Conservation (phyloP, 2,888 invertebrate species). For the Ectropis crepuscularia region DNA sequence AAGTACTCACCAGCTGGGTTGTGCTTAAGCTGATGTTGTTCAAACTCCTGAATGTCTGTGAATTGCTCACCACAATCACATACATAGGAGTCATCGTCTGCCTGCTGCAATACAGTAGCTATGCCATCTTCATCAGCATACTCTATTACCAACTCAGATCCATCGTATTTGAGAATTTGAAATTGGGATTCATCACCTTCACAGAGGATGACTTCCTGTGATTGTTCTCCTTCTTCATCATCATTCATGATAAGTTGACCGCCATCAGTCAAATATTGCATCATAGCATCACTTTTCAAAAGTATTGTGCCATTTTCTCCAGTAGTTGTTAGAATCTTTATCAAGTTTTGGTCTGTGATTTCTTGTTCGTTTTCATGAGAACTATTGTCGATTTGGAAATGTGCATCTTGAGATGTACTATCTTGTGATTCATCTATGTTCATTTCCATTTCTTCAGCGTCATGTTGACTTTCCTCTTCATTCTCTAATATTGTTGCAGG, state of each 20-base stretch:
- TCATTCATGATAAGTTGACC: conserved; percentile 58
- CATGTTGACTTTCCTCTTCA: conserved; percentile 69
- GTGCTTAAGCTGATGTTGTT: conserved; percentile 74
- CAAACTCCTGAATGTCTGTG: conserved; percentile 70
- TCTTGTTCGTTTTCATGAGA: conserved; percentile 29
- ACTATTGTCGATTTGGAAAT: conserved; percentile 37
- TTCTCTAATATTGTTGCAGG: conserved; percentile 77
- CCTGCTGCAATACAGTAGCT: conserved; percentile 72
- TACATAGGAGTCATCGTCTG: conserved; percentile 73
- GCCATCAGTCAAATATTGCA: conserved; percentile 63
- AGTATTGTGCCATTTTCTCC: conserved; percentile 66
- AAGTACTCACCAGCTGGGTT: conserved; percentile 70
- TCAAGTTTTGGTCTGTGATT: conserved; percentile 59
- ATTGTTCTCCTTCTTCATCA: conserved; percentile 62
- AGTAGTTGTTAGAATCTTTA: conserved; percentile 71
- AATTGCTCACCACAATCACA: conserved; percentile 79
- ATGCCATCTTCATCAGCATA: conserved; percentile 76
- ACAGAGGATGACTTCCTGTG: conserved; percentile 75
- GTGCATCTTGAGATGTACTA: conserved; percentile 50
- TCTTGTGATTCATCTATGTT: conserved; percentile 58
- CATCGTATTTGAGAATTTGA: conserved; percentile 77
- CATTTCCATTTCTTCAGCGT: conserved; percentile 51
- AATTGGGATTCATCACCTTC: conserved; percentile 78
- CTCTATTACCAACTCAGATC: conserved; percentile 75
- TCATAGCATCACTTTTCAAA: conserved; percentile 57